Conservation (phyloP, 2,113 vertebrate genomes). For the Physeter macrocephalus region DNA sequence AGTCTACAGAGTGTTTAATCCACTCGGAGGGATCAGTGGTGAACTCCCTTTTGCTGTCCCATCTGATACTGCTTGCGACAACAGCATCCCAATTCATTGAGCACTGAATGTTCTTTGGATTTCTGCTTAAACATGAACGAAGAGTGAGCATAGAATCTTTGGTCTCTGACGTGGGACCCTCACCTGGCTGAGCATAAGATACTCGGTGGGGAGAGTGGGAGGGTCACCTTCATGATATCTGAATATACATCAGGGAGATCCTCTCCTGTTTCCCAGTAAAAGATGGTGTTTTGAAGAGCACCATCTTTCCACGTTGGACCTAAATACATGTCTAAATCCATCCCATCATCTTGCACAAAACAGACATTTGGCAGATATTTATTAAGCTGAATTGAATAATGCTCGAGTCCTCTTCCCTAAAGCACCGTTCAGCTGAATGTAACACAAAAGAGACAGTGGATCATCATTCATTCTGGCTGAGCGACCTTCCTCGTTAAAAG, state of each 20-base stretch:
- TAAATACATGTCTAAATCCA: background rate
- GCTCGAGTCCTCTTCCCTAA: background rate
- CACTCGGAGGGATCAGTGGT: background rate
- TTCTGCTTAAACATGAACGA: background rate
- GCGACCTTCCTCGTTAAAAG: background rate
- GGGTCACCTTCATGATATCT: background rate
- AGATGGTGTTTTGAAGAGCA: background rate
- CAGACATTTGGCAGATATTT: background rate
- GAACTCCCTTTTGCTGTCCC: background rate
- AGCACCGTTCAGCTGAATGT: background rate
- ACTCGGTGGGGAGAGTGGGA: fast-evolving
- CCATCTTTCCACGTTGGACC: background rate
- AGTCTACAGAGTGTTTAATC: background rate
- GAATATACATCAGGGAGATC: background rate
- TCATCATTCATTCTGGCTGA: background rate
- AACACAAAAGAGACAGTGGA: background rate
- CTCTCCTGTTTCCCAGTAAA: background rate
- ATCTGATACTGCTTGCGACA: background rate
- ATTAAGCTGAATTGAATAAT: background rate
- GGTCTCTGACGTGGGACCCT: background rate
- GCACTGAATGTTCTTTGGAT: background rate
- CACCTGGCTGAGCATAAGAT: background rate
- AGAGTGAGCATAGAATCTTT: background rate
- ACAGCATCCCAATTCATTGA: background rate
- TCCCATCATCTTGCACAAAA: background rate